A percentile compares a stretch with the other conserved stretches of the same genome.
Evolutionary conservation across 2,888 invertebrate species (phyloP).

Genomic region (Therioaphis trifolii): DNA sequence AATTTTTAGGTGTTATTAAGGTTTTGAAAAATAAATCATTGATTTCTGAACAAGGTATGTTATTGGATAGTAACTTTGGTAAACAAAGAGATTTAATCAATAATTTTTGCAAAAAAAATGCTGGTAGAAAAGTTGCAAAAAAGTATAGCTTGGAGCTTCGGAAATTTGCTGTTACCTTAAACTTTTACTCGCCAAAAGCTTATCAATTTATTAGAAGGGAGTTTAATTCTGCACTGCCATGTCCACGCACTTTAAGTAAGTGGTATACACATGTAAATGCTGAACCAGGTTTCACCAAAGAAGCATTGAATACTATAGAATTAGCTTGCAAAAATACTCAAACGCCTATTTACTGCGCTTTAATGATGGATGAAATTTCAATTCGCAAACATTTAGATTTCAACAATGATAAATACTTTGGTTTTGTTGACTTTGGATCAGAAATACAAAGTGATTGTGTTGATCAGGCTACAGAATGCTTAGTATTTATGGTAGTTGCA

Average conservation of each 20-base stretch:
- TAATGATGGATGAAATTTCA: slow-evolving; percentile 24
- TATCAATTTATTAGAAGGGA: background rate
- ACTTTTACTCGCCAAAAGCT: slow-evolving; percentile 1
- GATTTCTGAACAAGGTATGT: slow-evolving; percentile 16
- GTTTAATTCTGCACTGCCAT: too few relatives aligned
- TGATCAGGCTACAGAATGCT: slow-evolving; percentile 29
- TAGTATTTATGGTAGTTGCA: slow-evolving; percentile 27
- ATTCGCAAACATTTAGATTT: background rate
- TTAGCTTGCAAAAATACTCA: too few relatives aligned
- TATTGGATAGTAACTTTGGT: slow-evolving; percentile 11
- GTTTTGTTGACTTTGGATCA: background rate
- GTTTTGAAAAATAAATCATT: background rate
- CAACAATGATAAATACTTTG: slow-evolving; percentile 2
- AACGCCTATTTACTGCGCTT: background rate
- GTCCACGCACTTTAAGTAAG: too few relatives aligned
- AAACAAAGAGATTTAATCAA: slow-evolving; percentile 1
- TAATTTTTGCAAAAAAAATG: slow-evolving; percentile 1
- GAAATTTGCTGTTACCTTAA: background rate
- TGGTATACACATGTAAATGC: slow-evolving; percentile 8
- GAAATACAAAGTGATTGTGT: slow-evolving; percentile 10
- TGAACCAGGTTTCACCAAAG: slow-evolving; percentile 21
- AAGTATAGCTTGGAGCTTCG: background rate
- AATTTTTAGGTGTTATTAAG: slow-evolving; percentile 20
- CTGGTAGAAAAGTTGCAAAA: slow-evolving; percentile 11
- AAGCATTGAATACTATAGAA: background rate